Conservation (phyloP, 2,797 vertebrate genomes). For the Chrosomus eos region DNA sequence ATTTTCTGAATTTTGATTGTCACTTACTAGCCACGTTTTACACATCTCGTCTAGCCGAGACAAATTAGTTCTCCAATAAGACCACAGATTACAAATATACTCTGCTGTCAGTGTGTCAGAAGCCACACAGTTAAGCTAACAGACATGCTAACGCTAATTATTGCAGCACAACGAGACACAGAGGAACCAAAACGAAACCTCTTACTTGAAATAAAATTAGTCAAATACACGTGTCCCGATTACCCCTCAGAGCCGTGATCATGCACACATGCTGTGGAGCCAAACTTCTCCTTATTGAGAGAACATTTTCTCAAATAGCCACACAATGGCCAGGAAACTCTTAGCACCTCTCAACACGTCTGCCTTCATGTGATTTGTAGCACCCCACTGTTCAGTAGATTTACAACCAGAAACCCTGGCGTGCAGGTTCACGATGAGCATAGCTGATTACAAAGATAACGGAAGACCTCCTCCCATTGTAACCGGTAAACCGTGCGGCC, state of each 20-base stretch:
- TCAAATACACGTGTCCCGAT: conserved; percentile 4
- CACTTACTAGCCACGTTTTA: conserved; percentile 29
- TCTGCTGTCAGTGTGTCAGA: not conserved
- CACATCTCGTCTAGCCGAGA: not conserved
- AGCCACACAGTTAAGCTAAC: not conserved
- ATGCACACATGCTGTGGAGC: conserved; percentile 51
- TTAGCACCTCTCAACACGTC: conserved; percentile 68
- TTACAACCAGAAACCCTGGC: conserved; percentile 79
- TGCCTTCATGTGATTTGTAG: conserved; percentile 63
- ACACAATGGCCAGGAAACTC: conserved; percentile 80
- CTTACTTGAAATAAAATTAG: conserved; percentile 1
- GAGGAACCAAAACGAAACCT: not conserved
- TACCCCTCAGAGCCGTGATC: conserved; percentile 1
- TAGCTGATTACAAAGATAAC: conserved; percentile 75
- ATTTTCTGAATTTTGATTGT: not conserved
- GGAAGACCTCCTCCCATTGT: conserved; percentile 50
- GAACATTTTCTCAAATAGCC: conserved; percentile 56
- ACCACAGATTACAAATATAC: conserved; percentile 27
- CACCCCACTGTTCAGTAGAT: conserved; percentile 65
- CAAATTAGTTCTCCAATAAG: conserved; percentile 4
- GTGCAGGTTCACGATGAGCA: conserved; percentile 68
- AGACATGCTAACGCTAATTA: not conserved
- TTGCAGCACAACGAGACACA: not conserved
- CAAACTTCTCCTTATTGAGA: conserved; percentile 52
- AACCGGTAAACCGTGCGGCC: conserved; percentile 35